phyloP scores from a whole-genome alignment of 2,888 invertebrate genomes.

The Subacronicta megacephala region DNA sequence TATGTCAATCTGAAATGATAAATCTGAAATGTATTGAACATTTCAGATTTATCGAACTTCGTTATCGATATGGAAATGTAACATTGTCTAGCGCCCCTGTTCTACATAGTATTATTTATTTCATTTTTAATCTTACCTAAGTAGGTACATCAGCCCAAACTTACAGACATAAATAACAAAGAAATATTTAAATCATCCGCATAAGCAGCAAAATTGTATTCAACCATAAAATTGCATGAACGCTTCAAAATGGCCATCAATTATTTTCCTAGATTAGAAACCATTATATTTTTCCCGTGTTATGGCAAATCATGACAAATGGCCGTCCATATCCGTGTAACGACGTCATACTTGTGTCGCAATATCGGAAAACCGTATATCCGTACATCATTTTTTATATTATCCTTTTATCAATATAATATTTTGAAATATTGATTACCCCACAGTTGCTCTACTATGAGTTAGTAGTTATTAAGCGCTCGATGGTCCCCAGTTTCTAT shows the following conservation, averaged over 20 bases:
- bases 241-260: conserved; percentile 46
- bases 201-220: conserved; percentile 16
- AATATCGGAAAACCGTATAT: conserved; percentile 49
- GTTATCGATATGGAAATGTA: no score
- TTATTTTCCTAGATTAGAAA: conserved; percentile 50
- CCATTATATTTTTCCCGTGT: conserved; percentile 52
- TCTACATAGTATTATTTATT: no score
- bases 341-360: conserved; percentile 52
- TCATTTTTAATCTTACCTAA: no score
- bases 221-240: conserved; percentile 33
- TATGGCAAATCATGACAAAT: conserved; percentile 59
- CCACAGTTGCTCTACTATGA: no score
- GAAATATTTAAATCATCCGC: conserved; percentile 16
- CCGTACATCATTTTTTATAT: conserved; percentile 43
- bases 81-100: no score
- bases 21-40: no score
- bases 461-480: no score
- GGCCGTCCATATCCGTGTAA: conserved; percentile 47
- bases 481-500: no score
- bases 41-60: no score
- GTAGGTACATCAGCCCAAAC: not conserved
- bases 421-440: not conserved
- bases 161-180: conserved; percentile 15
- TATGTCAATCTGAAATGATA: no score
- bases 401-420: conserved; percentile 18